Conservation (phyloP, 2,113 vertebrate genomes). For the Leptodactylus fuscus region DNA sequence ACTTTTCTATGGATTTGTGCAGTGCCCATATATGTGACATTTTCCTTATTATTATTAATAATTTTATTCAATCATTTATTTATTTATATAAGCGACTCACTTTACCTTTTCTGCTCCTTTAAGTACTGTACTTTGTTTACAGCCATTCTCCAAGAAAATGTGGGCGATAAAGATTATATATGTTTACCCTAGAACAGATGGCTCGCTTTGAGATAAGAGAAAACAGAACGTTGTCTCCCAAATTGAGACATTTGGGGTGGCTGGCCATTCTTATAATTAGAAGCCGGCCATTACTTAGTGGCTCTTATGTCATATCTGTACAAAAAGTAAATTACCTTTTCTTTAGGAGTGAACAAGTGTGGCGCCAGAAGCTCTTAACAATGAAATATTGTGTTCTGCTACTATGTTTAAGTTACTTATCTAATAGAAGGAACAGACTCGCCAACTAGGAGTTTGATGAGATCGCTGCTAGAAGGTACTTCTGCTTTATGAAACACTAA, state of each 20-base stretch:
- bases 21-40: too few species aligned
- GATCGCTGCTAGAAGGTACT: conserved; percentile 11
- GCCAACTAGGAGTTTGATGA: background rate
- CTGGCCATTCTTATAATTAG: conserved; percentile 7
- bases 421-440: conserved; percentile 22
- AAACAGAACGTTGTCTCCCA: conserved; percentile 8
- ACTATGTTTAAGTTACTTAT: conserved; percentile 6
- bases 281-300: background rate
- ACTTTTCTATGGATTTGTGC: too few species aligned
- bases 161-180: background rate
- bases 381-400: conserved; percentile 9
- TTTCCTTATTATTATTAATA: too few species aligned
- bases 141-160: background rate
- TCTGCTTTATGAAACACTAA: conserved; percentile 10
- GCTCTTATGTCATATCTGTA: background rate
- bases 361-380: background rate
- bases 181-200: background rate
- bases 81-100: too few species aligned
- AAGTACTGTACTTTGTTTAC: background rate
- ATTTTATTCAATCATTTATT: too few species aligned
- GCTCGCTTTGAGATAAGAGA: background rate
- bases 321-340: conserved; percentile 17
- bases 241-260: background rate
- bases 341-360: conserved; percentile 1
- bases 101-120: background rate